phyloP scores from a whole-genome alignment of 2,113 vertebrate genomes.

The Epinephelus moara region DNA sequence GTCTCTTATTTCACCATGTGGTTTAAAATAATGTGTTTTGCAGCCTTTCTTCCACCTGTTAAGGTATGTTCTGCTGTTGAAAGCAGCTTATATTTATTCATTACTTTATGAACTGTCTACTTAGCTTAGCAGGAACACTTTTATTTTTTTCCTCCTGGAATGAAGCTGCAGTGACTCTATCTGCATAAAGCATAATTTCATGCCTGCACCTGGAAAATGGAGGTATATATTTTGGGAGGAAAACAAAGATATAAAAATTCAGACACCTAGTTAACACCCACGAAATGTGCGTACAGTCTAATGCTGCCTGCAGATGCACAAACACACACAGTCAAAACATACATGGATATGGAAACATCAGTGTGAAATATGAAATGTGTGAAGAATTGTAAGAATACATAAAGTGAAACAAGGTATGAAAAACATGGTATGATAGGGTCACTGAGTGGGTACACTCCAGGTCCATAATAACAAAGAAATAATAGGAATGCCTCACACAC shows the following conservation, averaged over 20 bases:
- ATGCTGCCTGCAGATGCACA: neutral
- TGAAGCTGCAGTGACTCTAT: slow-evolving; percentile 23
- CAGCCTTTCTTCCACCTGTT: slow-evolving; percentile 18
- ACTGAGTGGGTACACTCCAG: neutral
- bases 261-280: neutral
- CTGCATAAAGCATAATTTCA: slow-evolving; percentile 43
- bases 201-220: slow-evolving; percentile 35
- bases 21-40: slow-evolving; percentile 13
- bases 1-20: neutral
- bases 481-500: neutral
- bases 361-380: neutral
- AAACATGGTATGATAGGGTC: neutral
- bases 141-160: neutral
- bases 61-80: slow-evolving; percentile 29
- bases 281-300: neutral
- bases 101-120: slow-evolving; percentile 50
- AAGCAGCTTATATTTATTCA: slow-evolving; percentile 62
- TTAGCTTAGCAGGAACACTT: slow-evolving; percentile 32
- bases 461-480: neutral
- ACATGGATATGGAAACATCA: too few relatives aligned
- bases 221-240: slow-evolving; percentile 22
- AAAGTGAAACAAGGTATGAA: neutral
- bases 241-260: slow-evolving; percentile 29
- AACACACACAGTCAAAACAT: neutral
- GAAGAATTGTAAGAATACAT: neutral